Evolutionary conservation across 2,113 vertebrate species (phyloP).

Genomic region (Mustela nigripes): DNA sequence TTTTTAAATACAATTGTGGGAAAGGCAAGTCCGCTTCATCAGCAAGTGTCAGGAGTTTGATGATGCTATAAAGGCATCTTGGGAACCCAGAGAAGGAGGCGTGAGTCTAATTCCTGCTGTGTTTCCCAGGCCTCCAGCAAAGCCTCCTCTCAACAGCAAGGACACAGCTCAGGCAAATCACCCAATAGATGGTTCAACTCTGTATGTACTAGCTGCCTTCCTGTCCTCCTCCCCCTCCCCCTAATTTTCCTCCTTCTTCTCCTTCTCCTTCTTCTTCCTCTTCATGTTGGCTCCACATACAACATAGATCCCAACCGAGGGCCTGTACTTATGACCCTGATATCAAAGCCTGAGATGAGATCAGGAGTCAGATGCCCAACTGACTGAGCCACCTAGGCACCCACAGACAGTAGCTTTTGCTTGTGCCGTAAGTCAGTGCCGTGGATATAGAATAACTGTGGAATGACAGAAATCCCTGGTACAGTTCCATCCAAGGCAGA

Average conservation of each 20-base stretch:
- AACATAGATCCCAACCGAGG: too few species aligned
- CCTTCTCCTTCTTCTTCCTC: background rate
- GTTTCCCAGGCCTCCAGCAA: background rate
- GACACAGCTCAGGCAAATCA: slow-evolving; percentile 43
- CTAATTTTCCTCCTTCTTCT: fast-evolving
- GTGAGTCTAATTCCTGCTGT: background rate
- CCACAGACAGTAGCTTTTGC: slow-evolving; percentile 45
- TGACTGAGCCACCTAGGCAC: background rate
- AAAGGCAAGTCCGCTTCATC: background rate
- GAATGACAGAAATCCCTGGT: background rate
- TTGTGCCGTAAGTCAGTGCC: slow-evolving; percentile 6
- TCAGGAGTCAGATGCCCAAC: background rate
- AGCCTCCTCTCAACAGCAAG: background rate
- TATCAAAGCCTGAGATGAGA: background rate
- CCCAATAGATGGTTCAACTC: slow-evolving; percentile 74
- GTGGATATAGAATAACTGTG: background rate
- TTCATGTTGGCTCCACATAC: background rate
- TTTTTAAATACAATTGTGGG: background rate
- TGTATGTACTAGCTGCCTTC: slow-evolving; percentile 18
- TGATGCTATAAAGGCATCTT: slow-evolving; percentile 12
- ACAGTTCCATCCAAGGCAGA: background rate
- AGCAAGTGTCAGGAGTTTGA: background rate
- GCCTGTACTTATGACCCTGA: background rate
- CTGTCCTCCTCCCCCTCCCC: too few species aligned
- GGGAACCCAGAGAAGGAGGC: background rate